These are phyloP conservation scores for Heteractis magnifica DNA, from an alignment of 92 coral and sea anemone species.

Conservation along the genomic window DNA sequence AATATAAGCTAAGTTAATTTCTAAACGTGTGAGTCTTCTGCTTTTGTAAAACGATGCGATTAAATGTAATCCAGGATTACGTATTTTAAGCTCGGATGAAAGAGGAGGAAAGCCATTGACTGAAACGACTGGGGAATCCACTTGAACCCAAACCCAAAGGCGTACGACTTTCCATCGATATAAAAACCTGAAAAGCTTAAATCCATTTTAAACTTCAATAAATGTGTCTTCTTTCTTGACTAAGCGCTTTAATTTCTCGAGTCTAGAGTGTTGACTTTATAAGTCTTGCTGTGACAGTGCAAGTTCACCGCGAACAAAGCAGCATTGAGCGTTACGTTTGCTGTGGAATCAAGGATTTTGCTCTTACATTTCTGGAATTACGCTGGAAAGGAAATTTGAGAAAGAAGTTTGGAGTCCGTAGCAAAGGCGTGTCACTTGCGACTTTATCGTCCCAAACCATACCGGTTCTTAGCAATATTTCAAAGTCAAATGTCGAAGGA, in stretches of 20 bases:
- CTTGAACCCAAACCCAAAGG: not conserved
- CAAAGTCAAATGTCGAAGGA: constrained; percentile 8
- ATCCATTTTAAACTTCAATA: not conserved
- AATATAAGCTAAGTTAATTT: constrained; percentile 1
- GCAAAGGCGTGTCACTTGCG: not conserved
- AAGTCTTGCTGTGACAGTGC: too few relatives aligned
- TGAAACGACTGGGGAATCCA: not conserved
- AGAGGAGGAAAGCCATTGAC: not conserved
- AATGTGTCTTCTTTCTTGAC: not conserved
- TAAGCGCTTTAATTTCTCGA: not conserved
- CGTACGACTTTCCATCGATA: not conserved
- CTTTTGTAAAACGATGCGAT: constrained; percentile 4
- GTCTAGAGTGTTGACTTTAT: too few relatives aligned
- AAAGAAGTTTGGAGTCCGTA: not conserved
- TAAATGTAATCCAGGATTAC: constrained; percentile 8
- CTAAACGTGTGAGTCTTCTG: not conserved
- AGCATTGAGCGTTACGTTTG: not conserved
- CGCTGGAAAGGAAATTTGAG: not conserved
- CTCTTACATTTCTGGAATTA: not conserved
- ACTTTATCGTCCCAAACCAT: constrained; percentile 1
- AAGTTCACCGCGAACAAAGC: not conserved
- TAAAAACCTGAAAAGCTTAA: not conserved
- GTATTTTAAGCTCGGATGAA: not conserved
- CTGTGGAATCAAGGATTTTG: not conserved
- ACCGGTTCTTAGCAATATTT: not conserved